Evolutionary conservation across 2,797 vertebrate species (phyloP).

Genomic region (Chloroceryle amazona): DNA sequence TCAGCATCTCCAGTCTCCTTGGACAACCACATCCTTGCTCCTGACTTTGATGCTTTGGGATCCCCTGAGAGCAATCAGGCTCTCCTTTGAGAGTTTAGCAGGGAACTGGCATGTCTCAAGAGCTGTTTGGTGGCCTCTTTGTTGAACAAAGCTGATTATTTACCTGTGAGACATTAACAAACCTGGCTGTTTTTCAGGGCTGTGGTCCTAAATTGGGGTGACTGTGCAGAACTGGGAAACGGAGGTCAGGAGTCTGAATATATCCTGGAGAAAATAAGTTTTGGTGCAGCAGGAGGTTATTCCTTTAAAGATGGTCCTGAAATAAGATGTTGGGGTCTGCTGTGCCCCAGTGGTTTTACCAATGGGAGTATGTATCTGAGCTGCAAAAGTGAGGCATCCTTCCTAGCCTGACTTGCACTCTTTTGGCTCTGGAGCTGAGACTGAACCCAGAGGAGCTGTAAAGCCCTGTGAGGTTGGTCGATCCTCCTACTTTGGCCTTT

Average conservation of each 20-base stretch:
- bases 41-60: background rate
- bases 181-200: background rate
- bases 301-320: background rate
- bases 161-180: background rate
- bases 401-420: background rate
- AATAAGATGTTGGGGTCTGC: background rate
- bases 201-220: accelerated
- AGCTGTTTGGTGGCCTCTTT: background rate
- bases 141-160: background rate
- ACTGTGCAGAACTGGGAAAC: background rate
- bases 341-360: background rate
- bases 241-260: background rate
- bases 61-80: accelerated
- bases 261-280: background rate
- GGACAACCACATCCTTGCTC: background rate
- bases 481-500: background rate
- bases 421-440: background rate
- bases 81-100: background rate
- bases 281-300: background rate
- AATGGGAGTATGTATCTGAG: background rate
- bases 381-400: background rate
- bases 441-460: background rate
- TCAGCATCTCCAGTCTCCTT: background rate
- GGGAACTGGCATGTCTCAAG: background rate
- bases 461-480: background rate